Evolutionary conservation across 1,140 invertebrate genomes (phyloP), one percentile per base, ranked within the genome.

Genomic region (Bursaphelenchus mucronatus): DNA sequence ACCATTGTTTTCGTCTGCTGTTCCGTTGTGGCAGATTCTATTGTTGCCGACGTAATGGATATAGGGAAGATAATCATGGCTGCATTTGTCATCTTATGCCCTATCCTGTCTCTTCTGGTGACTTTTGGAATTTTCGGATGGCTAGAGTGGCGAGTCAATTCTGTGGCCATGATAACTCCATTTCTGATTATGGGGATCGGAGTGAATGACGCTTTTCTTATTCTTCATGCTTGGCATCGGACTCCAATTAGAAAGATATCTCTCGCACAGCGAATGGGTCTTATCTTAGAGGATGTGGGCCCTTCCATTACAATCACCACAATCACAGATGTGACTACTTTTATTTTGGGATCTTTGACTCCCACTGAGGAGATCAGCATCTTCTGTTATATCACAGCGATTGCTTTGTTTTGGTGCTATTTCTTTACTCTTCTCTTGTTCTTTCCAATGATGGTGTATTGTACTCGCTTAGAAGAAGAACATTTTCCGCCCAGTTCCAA

Each of bases 261-360:
- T 6, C 46, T 51, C 15, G 44, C 15, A 52, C 62, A 55, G 45
- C 70, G 50, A 43, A 45, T 79, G 45, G 76, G 76, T 13, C 46
- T 70, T n/a, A 64, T 81, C 30, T 67, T 81, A 9, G 63, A 68
- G 40, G 90, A 94, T 81, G 92, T 94, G n/a, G 93, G 92, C 0
- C 92, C 96, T 10, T 95, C 92, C 1, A 94, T 97, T 62, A 97
- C 93, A 21, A 95, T 97, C 64, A 97, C 94, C 0, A 95, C 93
- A 0, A 84, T 97, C n/a, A 97, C 94, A 0, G 92, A 97, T 82
- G 90, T 95, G 85, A 87, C 96, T 66, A 92, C 91, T 15, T 95
- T 97, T 83, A 89, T 89, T 82, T 94, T 97, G 55, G 94, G 94
- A 9, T 90, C 94, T 67, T 88, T 93, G 69, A 93, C 90, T 45